Conservation (phyloP, 2,113 vertebrate species). For the Lanius collurio region DNA sequence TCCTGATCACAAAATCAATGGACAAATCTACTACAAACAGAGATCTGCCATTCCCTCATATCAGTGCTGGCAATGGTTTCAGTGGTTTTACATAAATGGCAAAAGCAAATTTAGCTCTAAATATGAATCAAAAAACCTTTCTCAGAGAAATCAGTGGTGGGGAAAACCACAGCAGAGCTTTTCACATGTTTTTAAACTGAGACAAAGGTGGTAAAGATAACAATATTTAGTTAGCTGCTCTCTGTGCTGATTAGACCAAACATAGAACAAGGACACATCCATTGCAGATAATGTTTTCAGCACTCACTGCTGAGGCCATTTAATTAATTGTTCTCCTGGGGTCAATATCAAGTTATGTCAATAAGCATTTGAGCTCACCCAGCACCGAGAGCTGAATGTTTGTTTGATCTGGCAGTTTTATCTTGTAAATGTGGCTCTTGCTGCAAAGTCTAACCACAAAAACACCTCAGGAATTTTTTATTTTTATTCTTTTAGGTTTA, state of each 20-base stretch:
- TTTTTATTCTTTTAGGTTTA: not conserved
- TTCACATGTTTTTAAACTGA: not conserved
- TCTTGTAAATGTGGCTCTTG: not conserved
- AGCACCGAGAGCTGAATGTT: not conserved
- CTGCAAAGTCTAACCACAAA: not conserved
- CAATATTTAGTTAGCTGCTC: not conserved
- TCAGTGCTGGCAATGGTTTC: not conserved
- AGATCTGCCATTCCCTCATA: not conserved
- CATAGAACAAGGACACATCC: not conserved
- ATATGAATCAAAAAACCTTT: not conserved
- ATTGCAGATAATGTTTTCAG: not conserved
- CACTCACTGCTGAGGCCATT: not conserved
- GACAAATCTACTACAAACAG: not conserved
- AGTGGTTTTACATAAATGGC: not conserved
- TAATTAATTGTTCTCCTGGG: not conserved
- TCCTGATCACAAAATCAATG: not conserved
- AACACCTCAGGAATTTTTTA: not conserved
- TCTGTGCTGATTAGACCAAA: not conserved
- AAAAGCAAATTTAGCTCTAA: not conserved
- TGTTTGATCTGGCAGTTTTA: not conserved
- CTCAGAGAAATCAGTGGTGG: not conserved
- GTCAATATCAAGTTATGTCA: not conserved
- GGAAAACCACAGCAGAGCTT: not conserved
- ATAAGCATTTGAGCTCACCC: not conserved
- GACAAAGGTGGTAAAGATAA: not conserved